Evolutionary conservation across 2,888 invertebrate species (phyloP).

Genomic region (Proisotoma minuta): DNA sequence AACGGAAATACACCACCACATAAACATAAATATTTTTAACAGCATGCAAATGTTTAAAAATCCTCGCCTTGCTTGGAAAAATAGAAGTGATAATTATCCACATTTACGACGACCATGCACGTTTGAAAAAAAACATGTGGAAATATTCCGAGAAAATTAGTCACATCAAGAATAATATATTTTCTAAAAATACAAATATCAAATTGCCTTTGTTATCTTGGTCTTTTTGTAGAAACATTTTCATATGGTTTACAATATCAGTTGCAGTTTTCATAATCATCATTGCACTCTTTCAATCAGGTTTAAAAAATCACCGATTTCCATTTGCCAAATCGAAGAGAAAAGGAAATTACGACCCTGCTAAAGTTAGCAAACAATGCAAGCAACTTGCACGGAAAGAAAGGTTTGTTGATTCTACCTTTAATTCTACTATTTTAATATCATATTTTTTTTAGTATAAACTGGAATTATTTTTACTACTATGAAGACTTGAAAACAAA

Average conservation of each 20-base stretch:
- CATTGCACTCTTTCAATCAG: background rate
- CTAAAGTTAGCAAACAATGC: background rate
- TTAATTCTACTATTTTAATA: background rate
- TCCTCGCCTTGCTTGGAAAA: no score
- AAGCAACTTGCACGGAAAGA: background rate
- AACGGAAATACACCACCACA: no score
- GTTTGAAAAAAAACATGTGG: no score
- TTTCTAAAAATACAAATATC: no score
- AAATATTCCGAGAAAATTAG: no score
- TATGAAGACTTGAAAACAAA: conserved; percentile 33
- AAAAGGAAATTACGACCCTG: background rate
- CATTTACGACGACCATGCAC: no score
- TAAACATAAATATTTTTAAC: no score
- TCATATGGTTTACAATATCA: background rate
- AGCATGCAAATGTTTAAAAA: no score
- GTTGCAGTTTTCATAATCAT: background rate
- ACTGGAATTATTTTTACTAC: conserved; percentile 42
- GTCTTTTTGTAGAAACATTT: background rate
- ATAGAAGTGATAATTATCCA: no score
- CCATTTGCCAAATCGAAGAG: background rate
- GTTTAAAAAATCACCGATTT: background rate
- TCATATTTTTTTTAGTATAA: conserved; percentile 21
- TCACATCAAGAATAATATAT: no score
- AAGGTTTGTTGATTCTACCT: background rate
- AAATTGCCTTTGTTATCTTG: background rate